Conservation (phyloP, 2,888 invertebrate genomes). For the Drosophila neutralis region DNA sequence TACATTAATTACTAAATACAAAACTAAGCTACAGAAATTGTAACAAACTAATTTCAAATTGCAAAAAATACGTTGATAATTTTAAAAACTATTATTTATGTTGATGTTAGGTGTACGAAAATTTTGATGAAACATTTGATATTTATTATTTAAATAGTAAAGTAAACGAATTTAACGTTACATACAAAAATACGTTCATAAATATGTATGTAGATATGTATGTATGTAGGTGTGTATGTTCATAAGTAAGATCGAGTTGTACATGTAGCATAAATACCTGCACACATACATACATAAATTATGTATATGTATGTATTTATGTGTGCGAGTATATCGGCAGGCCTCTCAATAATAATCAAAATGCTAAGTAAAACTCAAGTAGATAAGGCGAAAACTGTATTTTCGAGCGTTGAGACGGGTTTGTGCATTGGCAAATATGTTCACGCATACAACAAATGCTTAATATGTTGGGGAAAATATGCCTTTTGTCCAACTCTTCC, state of each 20-base stretch:
- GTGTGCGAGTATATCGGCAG: constrained; percentile 29
- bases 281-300: constrained; percentile 30
- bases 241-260: constrained; percentile 37
- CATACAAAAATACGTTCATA: constrained; percentile 12
- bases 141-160: background rate
- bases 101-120: background rate
- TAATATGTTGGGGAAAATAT: constrained; percentile 22
- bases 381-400: constrained; percentile 11
- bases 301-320: constrained; percentile 20
- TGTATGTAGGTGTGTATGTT: background rate
- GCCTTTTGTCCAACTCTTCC: constrained; percentile 29
- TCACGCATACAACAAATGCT: constrained; percentile 22
- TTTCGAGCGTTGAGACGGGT: background rate
- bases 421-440: constrained; percentile 7
- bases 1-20: background rate
- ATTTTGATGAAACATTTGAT: background rate
- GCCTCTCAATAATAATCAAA: constrained; percentile 34
- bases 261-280: constrained; percentile 38
- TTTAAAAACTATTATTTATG: background rate
- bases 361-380: constrained; percentile 8
- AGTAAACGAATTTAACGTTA: constrained; percentile 8
- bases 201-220: background rate
- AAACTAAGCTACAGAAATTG: background rate
- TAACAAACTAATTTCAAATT: background rate
- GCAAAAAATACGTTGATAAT: background rate